Evolutionary conservation across 1,140 invertebrate species (phyloP), one percentile per base, ranked within the genome.

Genomic region (Drosophila truncata): DNA sequence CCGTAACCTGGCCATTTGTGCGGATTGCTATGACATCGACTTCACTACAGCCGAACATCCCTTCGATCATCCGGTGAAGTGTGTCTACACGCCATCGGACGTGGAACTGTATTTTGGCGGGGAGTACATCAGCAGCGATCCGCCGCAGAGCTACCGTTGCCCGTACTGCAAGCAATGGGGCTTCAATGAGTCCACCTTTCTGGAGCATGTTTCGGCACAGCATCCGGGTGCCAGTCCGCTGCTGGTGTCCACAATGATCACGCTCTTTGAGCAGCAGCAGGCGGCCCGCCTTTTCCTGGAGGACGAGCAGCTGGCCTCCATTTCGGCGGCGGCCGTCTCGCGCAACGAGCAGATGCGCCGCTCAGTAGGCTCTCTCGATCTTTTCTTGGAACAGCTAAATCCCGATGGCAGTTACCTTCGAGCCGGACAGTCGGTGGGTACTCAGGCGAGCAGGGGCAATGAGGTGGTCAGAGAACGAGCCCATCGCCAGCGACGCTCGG

Each of bases 111-210:
- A 90, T 33, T 88, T 88, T 46, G 85, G 70, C 13, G 82, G 81
- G 2, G 85, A 88, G 52, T 85, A 88, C 52, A 66, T 88, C 0
- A 80, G 23, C 37, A 81, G 76, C 29, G 82, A 91, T 70, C 81
- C 81, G 37, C 85, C 85, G 46, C 85, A 88, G 42, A 88, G 85
- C 57, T 88, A 88, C 27, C 66, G 85, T 14, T 88, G 85, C 35
- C 85, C 85, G 1, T 88, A 88, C 61, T 88, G 85, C 67, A 88
- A 88, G 52, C 50, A 62, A 13, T 88, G 85, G 85, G 85, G 85
- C 55, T 85, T 67, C 52, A 91, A 82, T 41, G 85, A 88, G 74
- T 85, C 86, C 20, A 85, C 81, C 31, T 90, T 88, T 27, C 42
- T 88, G 55, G 86, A 85, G 64, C 85, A 88, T 14, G 60, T 88